These are phyloP conservation scores for Camptogramma bilineatum DNA, from an alignment of 2,888 invertebrate species.

Conservation along the genomic window DNA sequence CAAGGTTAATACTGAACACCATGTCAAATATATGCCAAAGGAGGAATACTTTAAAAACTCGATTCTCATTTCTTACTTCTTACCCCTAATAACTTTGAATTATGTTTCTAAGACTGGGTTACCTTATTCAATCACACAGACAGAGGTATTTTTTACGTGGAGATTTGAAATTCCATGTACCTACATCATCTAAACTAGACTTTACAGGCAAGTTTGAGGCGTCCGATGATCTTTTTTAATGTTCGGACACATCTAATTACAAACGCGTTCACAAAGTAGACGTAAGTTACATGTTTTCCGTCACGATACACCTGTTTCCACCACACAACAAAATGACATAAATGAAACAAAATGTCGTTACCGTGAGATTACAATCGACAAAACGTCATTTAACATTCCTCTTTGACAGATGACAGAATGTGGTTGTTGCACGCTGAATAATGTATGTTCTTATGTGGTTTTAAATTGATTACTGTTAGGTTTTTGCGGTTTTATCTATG, in stretches of 20 bases:
- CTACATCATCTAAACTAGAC: too few species aligned
- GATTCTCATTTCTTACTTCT: too few species aligned
- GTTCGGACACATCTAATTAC: conserved; percentile 62
- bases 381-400: conserved; percentile 34
- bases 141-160: too few species aligned
- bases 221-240: too few species aligned
- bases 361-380: conserved; percentile 39
- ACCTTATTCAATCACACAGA: too few species aligned
- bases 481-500: conserved; percentile 18
- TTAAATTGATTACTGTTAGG: conserved; percentile 38
- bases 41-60: too few species aligned
- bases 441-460: conserved; percentile 33
- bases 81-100: too few species aligned
- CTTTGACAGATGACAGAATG: conserved; percentile 32
- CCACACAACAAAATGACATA: conserved; percentile 66
- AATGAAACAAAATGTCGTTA: conserved; percentile 53
- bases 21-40: too few species aligned
- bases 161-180: too few species aligned
- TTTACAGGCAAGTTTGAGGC: too few species aligned
- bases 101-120: too few species aligned
- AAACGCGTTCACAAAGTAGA: background rate
- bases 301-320: conserved; percentile 69
- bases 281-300: conserved; percentile 62
- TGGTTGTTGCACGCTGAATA: conserved; percentile 43
- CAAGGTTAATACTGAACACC: too few species aligned